Base-by-base conservation (phyloP, 2,888 invertebrate genomes). In the Stramonita haemastoma region DNA sequence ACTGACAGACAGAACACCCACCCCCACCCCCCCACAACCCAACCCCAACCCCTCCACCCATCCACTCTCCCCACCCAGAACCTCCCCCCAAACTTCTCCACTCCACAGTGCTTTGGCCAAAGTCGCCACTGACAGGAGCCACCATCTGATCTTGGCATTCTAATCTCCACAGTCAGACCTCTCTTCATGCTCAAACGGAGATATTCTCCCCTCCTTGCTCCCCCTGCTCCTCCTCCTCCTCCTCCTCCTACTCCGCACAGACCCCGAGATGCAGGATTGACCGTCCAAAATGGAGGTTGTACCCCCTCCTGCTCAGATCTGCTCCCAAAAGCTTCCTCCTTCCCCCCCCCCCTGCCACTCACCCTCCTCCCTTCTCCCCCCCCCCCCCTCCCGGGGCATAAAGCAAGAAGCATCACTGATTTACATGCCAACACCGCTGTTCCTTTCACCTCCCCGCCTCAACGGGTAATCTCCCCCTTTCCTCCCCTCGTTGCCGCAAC, bases 151-250 rank as follows among this genome's bases (percentile, higher is more conserved):
- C 29, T n/a, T 84, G 56, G 56, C 56, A 57, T 13, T n/a, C 84
- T 84, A 84, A 84, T 84, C 84, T 84, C 84, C 19, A 84, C 36
- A 46, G 36, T 83, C 46, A 83, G 46, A 83, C 29, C 77, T 32
- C 32, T n/a, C 77, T 79, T 34, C 34, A 32, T 26, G 77, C 77
- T 79, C 77, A 32, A 79, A 79, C 34, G 77, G 77, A 79, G 77
- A 79, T 34, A 32, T 32, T 22, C 79, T 79, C 17, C 79, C 81
- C 22, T 8, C 29, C 81, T 26, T 36, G 11, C 36, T 2, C 11
- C 46, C 26, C 17, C 22, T 46, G 46, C 13, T 36, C 46, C 46
- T 46, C 26, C 46, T 22, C 46, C 34, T 79, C 26, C 46, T 36
- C 11, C 22, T 46, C 26, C 32, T 32, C 13, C 29, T 81, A 19